Base-by-base conservation (phyloP, 2,797 vertebrate genomes). In the Sylvia borin region DNA sequence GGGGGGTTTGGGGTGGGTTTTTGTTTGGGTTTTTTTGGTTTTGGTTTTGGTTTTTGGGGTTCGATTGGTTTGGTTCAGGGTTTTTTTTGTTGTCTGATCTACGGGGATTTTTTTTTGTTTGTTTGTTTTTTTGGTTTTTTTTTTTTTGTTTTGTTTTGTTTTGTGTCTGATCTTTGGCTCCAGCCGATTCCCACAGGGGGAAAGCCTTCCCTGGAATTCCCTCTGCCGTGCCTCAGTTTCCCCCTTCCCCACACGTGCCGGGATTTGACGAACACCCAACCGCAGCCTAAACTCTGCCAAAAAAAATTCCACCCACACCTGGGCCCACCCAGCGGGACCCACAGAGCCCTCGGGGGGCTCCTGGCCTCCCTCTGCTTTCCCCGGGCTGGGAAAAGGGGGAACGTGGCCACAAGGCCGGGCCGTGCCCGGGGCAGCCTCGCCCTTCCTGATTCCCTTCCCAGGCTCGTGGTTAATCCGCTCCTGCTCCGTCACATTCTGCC, bases 391-490 rank as follows among this genome's bases (percentile, higher is more conserved):
- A 78, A 79, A 17, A 79, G 14, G 4, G 50, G 71, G 88, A 74
- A 60, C 4, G 55, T 1, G 76, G 93, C 88, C 77, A 42, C 88
- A 8, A 42, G 90, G 93, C 72, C 71, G 90, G 57, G 85, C 58
- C 12, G 19, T 91, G 90, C 89, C 87, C 4, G n/a, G 72, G 90
- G 71, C 90, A 84, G 90, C 95, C 85, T 85, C 88, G 92, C 94
- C 89, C 90, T 94, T 82, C 77, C 84, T 45, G 89, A 38, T 89
- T 90, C 65, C 85, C 95, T 95, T 94, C 92, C 88, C 72, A 32
- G 6, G 84, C 93, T 84, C 7, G 22, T 24, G 15, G 14, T 26
- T 88, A 21, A 87, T 21, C 18, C 12, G 0, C 85, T 57, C 76
- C 83, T 72, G 90, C 90, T 73, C 76, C 13, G 5, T 62, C 92